Conservation (phyloP, 2,888 invertebrate genomes). For the Epinotia brunnichana region DNA sequence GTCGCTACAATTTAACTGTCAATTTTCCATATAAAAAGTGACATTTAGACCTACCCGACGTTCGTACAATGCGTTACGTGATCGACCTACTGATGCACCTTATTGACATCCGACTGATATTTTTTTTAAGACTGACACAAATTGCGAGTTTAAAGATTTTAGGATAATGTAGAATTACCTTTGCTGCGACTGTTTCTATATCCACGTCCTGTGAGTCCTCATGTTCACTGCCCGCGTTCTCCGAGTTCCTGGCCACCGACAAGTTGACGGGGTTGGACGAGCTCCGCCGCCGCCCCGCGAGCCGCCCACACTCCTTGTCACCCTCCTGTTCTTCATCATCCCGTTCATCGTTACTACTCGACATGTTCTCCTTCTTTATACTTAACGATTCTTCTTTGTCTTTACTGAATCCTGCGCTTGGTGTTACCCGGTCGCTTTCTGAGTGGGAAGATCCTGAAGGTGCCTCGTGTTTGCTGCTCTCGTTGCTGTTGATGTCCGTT, state of each 20-base stretch:
- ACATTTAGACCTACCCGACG: too few relatives aligned
- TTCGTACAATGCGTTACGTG: too few relatives aligned
- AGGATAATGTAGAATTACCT: constrained; percentile 62
- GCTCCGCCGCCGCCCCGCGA: constrained; percentile 86
- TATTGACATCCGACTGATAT: too few relatives aligned
- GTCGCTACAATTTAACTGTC: too few relatives aligned
- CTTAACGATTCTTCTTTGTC: constrained; percentile 74
- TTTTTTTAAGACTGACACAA: background rate
- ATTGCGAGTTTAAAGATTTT: background rate
- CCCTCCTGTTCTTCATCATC: constrained; percentile 79
- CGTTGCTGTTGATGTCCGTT: constrained; percentile 81
- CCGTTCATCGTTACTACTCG: constrained; percentile 81
- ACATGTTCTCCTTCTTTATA: constrained; percentile 82
- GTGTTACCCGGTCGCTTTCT: constrained; percentile 78
- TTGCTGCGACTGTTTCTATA: constrained; percentile 81
- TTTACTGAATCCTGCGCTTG: constrained; percentile 79
- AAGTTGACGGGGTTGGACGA: constrained; percentile 93
- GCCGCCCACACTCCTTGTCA: constrained; percentile 76
- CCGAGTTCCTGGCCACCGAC: constrained; percentile 84
- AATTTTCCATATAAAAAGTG: too few relatives aligned
- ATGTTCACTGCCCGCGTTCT: constrained; percentile 84
- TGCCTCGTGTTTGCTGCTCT: constrained; percentile 81
- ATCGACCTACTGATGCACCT: too few relatives aligned
- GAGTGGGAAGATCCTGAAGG: constrained; percentile 80
- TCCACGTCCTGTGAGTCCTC: constrained; percentile 82